Evolutionary conservation across 2,888 invertebrate genomes (phyloP).

Genomic region (Sipha maydis): DNA sequence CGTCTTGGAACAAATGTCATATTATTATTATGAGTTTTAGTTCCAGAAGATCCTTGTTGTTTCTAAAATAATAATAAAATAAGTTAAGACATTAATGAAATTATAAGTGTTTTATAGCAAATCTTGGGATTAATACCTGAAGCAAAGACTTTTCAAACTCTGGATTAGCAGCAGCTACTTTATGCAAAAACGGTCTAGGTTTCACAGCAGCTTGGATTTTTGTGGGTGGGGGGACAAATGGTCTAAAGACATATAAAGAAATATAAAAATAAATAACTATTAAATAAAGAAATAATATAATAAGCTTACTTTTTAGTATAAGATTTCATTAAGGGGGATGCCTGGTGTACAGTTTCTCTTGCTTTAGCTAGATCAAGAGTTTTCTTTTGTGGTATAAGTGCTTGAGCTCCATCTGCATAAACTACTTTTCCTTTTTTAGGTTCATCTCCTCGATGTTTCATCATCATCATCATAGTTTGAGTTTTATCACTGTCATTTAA

Average conservation of each 20-base stretch:
- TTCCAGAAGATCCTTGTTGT: conserved; percentile 45
- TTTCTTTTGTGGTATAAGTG: conserved; percentile 37
- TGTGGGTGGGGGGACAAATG: conserved; percentile 8
- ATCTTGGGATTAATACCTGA: conserved; percentile 3
- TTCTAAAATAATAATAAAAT: conserved; percentile 31
- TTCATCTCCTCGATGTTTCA: conserved; percentile 50
- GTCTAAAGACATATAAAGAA: not conserved
- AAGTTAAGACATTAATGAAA: not conserved
- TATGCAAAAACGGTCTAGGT: conserved; percentile 59
- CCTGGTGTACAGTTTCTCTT: conserved; percentile 45
- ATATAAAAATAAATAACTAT: not conserved
- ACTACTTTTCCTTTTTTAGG: conserved; percentile 48
- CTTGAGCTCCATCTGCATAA: conserved; percentile 52
- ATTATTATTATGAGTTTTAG: conserved; percentile 45
- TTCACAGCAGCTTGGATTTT: conserved; percentile 60
- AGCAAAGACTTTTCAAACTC: conserved; percentile 54
- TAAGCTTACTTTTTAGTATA: conserved; percentile 48
- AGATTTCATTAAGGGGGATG: conserved; percentile 54
- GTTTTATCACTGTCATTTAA: conserved; percentile 52
- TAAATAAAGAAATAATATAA: not conserved
- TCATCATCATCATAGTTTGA: conserved; percentile 58
- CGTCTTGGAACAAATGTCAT: conserved; percentile 56
- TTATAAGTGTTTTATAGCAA: not conserved
- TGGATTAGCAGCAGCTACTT: conserved; percentile 61
- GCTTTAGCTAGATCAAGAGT: conserved; percentile 44